phyloP scores from a whole-genome alignment of 2,888 invertebrate genomes.

The Pristionchus entomophagus region DNA sequence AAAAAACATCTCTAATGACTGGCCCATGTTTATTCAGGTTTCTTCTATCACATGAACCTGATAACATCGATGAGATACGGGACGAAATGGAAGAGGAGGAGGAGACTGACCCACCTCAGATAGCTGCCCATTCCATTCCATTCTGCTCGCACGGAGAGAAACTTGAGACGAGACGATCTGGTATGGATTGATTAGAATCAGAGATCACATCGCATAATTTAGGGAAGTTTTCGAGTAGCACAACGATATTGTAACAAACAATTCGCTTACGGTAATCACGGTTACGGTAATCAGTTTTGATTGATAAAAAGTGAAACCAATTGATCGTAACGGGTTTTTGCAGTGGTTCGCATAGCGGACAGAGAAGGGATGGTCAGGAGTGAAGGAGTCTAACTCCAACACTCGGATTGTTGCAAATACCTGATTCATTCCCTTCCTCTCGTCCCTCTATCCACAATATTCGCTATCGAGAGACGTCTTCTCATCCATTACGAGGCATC shows the following conservation, averaged over 20 bases:
- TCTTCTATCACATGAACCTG: background rate
- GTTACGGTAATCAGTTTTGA: no score
- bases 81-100: background rate
- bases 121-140: background rate
- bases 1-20: no score
- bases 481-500: background rate
- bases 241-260: no score
- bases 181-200: background rate
- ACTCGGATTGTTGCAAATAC: background rate
- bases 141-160: background rate
- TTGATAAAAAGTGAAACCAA: no score
- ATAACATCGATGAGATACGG: background rate
- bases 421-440: background rate
- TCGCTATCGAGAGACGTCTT: background rate
- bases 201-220: background rate
- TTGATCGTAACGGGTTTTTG: no score
- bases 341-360: background rate
- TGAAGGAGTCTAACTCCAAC: background rate
- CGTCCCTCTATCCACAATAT: background rate
- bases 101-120: background rate
- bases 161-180: background rate
- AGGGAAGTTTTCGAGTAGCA: no score
- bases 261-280: no score
- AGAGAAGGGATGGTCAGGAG: background rate
- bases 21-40: background rate